phyloP scores from a whole-genome alignment of 2,797 vertebrate species.

The Coilia nasus region DNA sequence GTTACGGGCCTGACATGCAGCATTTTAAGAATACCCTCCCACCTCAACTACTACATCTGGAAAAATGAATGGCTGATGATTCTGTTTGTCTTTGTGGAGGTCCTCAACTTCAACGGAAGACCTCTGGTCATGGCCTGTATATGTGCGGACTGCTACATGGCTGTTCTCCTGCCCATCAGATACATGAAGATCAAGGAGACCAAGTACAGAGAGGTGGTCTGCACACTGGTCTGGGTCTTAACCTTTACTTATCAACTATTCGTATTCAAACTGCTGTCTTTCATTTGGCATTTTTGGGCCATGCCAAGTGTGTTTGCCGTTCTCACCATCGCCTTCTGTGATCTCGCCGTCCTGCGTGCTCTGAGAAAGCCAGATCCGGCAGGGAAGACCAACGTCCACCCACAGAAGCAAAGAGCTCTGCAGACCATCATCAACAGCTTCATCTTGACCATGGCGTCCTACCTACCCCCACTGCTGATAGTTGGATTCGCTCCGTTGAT shows the following conservation, averaged over 20 bases:
- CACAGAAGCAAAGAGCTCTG: constrained; percentile 68
- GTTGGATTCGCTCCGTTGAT: too few relatives aligned
- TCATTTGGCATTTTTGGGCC: neutral
- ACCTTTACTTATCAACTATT: constrained; percentile 67
- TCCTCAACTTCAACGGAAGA: too few relatives aligned
- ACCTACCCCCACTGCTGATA: neutral
- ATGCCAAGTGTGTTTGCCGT: constrained; percentile 48
- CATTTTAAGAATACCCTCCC: too few relatives aligned
- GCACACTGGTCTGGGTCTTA: constrained; percentile 35
- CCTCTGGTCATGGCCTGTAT: too few relatives aligned
- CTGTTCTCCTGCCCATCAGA: neutral
- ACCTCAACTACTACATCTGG: too few relatives aligned
- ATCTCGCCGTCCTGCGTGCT: constrained; percentile 58
- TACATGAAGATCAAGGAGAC: neutral
- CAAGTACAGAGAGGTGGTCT: neutral
- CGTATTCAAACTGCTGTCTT: constrained; percentile 31
- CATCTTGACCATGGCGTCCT: constrained; percentile 56
- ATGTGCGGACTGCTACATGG: too few relatives aligned
- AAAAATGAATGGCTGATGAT: too few relatives aligned
- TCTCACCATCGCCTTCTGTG: constrained; percentile 59
- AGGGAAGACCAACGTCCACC: constrained; percentile 56
- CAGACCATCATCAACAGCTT: constrained; percentile 64
- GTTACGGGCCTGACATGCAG: too few relatives aligned
- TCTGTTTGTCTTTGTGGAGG: too few relatives aligned
- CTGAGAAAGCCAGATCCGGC: constrained; percentile 51